phyloP scores from a whole-genome alignment of 2,113 vertebrate genomes.

The Pomatostomus ruficeps region DNA sequence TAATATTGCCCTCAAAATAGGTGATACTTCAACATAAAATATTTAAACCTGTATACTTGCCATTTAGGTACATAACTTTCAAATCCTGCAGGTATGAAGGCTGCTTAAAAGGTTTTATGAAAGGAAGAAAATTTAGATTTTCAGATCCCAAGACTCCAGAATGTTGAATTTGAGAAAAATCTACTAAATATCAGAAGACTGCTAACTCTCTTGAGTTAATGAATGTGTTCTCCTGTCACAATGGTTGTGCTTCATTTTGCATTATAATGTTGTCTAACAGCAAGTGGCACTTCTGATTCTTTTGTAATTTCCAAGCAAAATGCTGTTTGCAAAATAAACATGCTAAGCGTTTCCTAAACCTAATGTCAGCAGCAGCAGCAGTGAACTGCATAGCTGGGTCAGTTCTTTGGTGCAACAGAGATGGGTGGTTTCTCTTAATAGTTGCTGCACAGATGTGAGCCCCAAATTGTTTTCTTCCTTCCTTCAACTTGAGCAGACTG shows the following conservation, averaged over 20 bases:
- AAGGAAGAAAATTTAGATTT: not conserved
- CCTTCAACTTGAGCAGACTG: not conserved
- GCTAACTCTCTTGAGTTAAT: constrained; percentile 56
- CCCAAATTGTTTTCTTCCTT: not conserved
- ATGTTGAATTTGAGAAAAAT: constrained; percentile 5
- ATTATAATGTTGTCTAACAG: constrained; percentile 63
- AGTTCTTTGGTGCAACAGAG: not conserved
- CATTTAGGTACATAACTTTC: not conserved
- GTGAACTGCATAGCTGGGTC: not conserved
- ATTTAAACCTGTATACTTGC: not conserved
- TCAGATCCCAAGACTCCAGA: not conserved
- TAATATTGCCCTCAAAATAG: not conserved
- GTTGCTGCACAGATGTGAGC: constrained; percentile 1
- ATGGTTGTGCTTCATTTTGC: constrained; percentile 56
- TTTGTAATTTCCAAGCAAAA: constrained; percentile 50
- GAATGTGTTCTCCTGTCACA: constrained; percentile 54
- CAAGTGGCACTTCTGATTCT: constrained; percentile 62
- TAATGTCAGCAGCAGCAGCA: constrained; percentile 25
- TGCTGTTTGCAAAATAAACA: constrained; percentile 59
- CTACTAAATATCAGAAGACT: constrained; percentile 35
- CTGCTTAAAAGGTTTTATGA: not conserved
- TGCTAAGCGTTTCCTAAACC: constrained; percentile 32
- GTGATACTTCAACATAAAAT: not conserved
- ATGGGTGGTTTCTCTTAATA: not conserved
- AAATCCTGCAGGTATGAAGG: not conserved